phyloP scores from a whole-genome alignment of 2,797 vertebrate genomes.

The Euphonia xanthogaster region DNA sequence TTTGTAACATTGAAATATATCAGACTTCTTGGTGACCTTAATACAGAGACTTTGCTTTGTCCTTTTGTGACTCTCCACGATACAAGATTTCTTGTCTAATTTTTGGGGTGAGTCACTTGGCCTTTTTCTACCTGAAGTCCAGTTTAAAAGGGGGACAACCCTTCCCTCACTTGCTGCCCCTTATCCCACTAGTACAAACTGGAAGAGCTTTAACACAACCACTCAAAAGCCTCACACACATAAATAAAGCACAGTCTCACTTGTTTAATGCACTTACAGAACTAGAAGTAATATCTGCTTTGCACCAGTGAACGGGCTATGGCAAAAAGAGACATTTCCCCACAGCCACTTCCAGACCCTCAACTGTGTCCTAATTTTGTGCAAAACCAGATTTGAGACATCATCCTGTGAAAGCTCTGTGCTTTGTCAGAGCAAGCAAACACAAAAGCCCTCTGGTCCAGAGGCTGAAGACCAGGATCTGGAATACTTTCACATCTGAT shows the following conservation, averaged over 20 bases:
- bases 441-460: not conserved
- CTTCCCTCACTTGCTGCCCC: not conserved
- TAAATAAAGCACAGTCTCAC: not conserved
- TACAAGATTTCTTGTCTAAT: not conserved
- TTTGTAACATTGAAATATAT: not conserved
- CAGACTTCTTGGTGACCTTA: not conserved
- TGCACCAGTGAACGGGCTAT: not conserved
- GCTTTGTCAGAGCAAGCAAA: not conserved
- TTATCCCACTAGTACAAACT: not conserved
- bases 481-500: not conserved
- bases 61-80: fast-evolving
- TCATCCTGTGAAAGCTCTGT: not conserved
- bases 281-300: not conserved
- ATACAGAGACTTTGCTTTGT: not conserved
- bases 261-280: not conserved
- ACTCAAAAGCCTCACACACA: fast-evolving
- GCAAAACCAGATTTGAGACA: not conserved
- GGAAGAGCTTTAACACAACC: not conserved
- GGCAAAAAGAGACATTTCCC: not conserved
- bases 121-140: not conserved
- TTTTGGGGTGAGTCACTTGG: not conserved
- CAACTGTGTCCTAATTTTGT: not conserved
- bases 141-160: not conserved
- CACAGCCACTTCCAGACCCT: not conserved
- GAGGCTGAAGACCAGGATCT: not conserved